Evolutionary conservation across 1,140 invertebrate species (phyloP), one percentile per base, ranked within the genome.

Genomic region (Hypothenemus hampei): DNA sequence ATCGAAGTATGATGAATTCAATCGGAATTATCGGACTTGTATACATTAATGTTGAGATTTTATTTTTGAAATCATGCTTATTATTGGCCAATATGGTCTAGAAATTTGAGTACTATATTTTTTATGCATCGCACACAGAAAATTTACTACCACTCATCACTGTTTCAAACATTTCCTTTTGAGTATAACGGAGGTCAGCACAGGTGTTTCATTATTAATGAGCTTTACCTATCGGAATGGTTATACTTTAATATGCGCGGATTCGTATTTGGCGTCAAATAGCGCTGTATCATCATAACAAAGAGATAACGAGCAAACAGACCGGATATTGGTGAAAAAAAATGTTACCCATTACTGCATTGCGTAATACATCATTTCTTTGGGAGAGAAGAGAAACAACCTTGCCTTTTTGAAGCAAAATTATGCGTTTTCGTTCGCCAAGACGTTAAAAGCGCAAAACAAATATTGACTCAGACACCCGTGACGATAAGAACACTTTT

Each of bases 401-500:
- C n/a, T n/a, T n/a, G n/a, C n/a, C n/a, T n/a, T n/a, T n/a, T n/a
- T n/a, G n/a, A n/a, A n/a, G n/a, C n/a, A n/a, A n/a, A n/a, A n/a
- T n/a, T n/a, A n/a, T n/a, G n/a, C n/a, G n/a, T 39, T 3, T 10
- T 16, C 16, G 11, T 39, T 46, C 24, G 16, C 44, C 10, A 43
- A 33, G 23, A 31, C 44, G 20, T 40, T 20, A 51, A 51, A 51
- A 51, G 48, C 20, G 46, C 29, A 51, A 19, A 20, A n/a, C 36
- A 22, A 51, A 51, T 51, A 51, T 51, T 51, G 48, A 51, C 48
- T 51, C 48, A 51, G 48, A 51, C 48, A 29, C 37, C 37, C 48
- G 37, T 51, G 29, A 40, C 20, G 31, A 49, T 36, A 40, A 40
- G 36, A 51, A 26, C 31, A 40, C 13, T 29, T 20, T 40, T 40